These are phyloP conservation scores for Megalops atlanticus DNA, from an alignment of 2,113 vertebrate genomes.

Conservation along the genomic window DNA sequence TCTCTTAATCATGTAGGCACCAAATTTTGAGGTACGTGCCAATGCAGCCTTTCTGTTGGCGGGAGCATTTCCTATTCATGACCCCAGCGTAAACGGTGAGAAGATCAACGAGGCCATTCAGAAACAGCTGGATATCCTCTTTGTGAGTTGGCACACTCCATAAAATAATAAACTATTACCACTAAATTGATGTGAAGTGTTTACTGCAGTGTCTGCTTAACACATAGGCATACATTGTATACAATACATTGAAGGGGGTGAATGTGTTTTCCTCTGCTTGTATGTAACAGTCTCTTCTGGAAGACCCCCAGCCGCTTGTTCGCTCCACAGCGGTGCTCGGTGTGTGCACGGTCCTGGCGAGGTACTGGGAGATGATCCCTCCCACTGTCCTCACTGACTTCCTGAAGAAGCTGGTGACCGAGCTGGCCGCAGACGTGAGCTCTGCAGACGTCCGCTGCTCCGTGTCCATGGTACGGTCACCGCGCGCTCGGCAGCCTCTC, in stretches of 20 bases:
- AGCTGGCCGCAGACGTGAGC: conserved; percentile 77
- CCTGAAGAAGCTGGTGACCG: conserved; percentile 78
- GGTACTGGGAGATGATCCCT: conserved; percentile 94
- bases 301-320: conserved; percentile 85
- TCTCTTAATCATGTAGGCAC: conserved; percentile 65
- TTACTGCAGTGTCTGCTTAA: background rate
- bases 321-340: conserved; percentile 85
- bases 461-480: conserved; percentile 83
- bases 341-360: conserved; percentile 83
- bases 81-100: conserved; percentile 73
- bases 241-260: too few relatives aligned
- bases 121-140: conserved; percentile 82
- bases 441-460: conserved; percentile 89
- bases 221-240: too few relatives aligned
- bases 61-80: conserved; percentile 87
- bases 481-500: background rate
- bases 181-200: too few relatives aligned
- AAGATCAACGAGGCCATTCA: conserved; percentile 81
- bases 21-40: conserved; percentile 88
- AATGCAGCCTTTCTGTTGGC: conserved; percentile 89
- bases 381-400: conserved; percentile 80
- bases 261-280: background rate
- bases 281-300: conserved; percentile 76
- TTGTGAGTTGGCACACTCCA: background rate
- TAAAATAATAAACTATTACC: too few relatives aligned